Evolutionary conservation across 2,113 vertebrate species (phyloP), one percentile per base, ranked within the genome.

Genomic region (Anoplopoma fimbria): DNA sequence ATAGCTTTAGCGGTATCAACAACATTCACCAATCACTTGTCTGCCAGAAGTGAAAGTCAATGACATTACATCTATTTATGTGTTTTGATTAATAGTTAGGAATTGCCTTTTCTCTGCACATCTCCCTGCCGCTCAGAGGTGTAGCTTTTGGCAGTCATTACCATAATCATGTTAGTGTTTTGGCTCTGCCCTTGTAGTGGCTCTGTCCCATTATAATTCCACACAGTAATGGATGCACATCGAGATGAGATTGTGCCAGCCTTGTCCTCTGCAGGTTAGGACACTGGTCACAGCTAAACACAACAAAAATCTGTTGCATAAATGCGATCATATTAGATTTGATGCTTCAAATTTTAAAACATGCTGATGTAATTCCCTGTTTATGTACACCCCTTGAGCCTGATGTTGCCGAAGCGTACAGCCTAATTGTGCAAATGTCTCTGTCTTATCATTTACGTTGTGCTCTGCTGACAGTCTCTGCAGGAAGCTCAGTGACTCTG

Each of bases 151-250:
- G 87, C 86, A 78, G 69, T 90, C 82, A 93, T 93, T 90, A 91
- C 87, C 91, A 92, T 94, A 94, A 92, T 92, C 87, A 78, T 55
- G 91, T 93, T 93, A 91, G 87, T 72, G 88, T 89, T 91, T n/a
- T 75, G 74, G 77, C 86, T 90, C 64, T 92, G 93, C 81, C 93
- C 92, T 93, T 94, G 92, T 79, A 36, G 82, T 74, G 77, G 77
- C 89, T 89, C 75, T 27, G 77, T 79, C 86, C 69, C 80, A 89
- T 91, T 92, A 86, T 89, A 79, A 91, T 91, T 86, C 90, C 71
- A 67, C 61, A 29, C 79, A 25, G 74, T 93, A 94, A 94, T 92
- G 83, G 87, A 93, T 93, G 92, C 92, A 92, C 87, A 90, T 90
- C 36, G 4, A 87, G 86, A 93, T 90, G 91, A 93, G 92, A 83